Conservation (phyloP, 2,888 invertebrate genomes). For the Drosophila colorata region DNA sequence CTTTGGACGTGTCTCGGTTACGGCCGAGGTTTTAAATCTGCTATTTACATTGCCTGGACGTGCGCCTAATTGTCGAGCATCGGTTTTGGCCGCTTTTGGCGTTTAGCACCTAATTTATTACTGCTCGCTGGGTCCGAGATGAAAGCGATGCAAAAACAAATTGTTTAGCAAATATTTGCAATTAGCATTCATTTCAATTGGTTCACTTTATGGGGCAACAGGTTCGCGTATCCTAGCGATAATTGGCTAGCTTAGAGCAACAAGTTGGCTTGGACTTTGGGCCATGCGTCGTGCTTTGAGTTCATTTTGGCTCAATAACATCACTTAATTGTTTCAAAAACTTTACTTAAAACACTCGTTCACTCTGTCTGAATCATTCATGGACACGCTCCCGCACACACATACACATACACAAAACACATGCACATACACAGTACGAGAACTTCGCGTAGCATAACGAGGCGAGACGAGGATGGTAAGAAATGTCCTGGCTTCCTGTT, state of each 20-base stretch:
- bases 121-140: neutral
- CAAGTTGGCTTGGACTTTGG: constrained; percentile 50
- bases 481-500: constrained; percentile 45
- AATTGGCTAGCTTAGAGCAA: constrained; percentile 34
- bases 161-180: constrained; percentile 71
- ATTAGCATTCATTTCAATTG: constrained; percentile 56
- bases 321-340: constrained; percentile 38
- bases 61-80: constrained; percentile 57
- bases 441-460: constrained; percentile 47
- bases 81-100: constrained; percentile 12
- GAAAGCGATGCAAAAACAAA: constrained; percentile 38
- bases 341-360: constrained; percentile 7
- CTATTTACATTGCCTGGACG: constrained; percentile 37
- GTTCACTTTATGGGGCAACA: constrained; percentile 46
- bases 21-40: constrained; percentile 2
- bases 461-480: constrained; percentile 8
- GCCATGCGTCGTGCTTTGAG: neutral
- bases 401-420: constrained; percentile 29
- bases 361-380: neutral
- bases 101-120: constrained; percentile 59
- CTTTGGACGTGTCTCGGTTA: constrained; percentile 18
- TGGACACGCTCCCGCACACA: constrained; percentile 7
- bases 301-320: constrained; percentile 9
- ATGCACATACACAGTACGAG: constrained; percentile 40
- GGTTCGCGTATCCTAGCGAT: constrained; percentile 30